Evolutionary conservation across 1,140 invertebrate species (phyloP), one percentile per base, ranked within the genome.

Genomic region (Mercenaria mercenaria): DNA sequence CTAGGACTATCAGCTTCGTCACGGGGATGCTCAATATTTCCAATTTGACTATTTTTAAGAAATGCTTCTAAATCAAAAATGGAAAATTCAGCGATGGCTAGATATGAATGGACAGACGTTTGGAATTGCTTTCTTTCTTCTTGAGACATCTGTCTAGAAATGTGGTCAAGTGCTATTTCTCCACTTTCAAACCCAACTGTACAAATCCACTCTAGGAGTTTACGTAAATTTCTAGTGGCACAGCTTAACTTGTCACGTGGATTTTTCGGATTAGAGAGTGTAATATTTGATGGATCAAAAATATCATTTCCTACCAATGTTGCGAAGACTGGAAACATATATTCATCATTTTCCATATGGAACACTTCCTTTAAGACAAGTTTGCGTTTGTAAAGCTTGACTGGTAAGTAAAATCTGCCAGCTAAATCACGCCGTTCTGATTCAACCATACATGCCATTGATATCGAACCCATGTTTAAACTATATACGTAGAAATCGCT

Each of bases 401-500:
- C 97, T 91, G 98, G 98, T 47, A 96, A 93, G 52, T 97, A 95
- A 88, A 92, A 95, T 1, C 20, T 23, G 18, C 20, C 32, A n/a
- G 23, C 23, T 18, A 41, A 10, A 15, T 10, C 20, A n/a, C 15
- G 20, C 15, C 47, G 43, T 80, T 26, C 23, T 34, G 11, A 34
- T 61, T 41, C 59, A 1, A 64, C 15, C 59, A 64, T 29, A 6
- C n/a, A 97, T 80, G 97, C 96, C 69, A 98, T 97, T 0, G 98
- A 98, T 89, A 99, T 98, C 93, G 98, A 98, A 2, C 97, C 96
- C 50, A 81, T 80, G 34, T 72, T 93, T 1, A 98, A 97, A 96
- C 98, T 97, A 95, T 97, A 98, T 77, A 99, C 97, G 94, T 97
- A 99, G 96, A 98, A 99, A 96, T 99, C 98, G 0, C 98, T 99